Evolutionary conservation across 1,140 invertebrate genomes (phyloP), one percentile per base, ranked within the genome.

Genomic region (Mamestra configurata): DNA sequence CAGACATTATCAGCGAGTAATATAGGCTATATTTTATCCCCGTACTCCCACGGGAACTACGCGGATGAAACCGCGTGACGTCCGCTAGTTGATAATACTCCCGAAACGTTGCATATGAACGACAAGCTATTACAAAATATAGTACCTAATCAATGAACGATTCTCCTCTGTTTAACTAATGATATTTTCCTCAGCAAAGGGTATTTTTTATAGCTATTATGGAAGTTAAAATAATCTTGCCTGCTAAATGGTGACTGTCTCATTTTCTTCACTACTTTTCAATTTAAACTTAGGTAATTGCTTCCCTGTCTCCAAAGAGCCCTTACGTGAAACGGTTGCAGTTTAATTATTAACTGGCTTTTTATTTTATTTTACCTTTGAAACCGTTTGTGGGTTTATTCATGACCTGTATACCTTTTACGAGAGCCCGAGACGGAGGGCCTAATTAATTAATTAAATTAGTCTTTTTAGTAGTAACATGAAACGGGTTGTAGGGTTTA

Each of bases 311-410:
- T 55, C 53, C 13, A 55, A 57, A 57, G 53, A 57, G 11, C 13
- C 53, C 22, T 57, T 27, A 57, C 6, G 53, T 57, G 53, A 22
- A 24, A 57, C 24, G 53, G 18, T 57, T 57, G 27, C 22, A 57
- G 22, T 49, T 49, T 49, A 49, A 49, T 49, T n/a, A 49, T 49
- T 4, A n/a, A 49, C 43, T n/a, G 43, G 15, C 53, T 57, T 57
- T 24, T n/a, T n/a, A n/a, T n/a, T 57, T 24, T 57, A 57, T 27
- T 57, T 57, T 27, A 57, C 53, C 53, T 57, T 57, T 57, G 22
- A 27, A 13, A 57, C 10, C 22, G 53, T 57, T 57, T 57, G 53
- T 27, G 53, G 53, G 22, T 57, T 57, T 15, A 27, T 15, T 27
- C 22, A 10, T 22, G 20, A 57, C 10, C 53, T 27, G 22, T 57